Evolutionary conservation across 2,888 invertebrate genomes (phyloP), one percentile per base, ranked within the genome.

Genomic region (Archaeoteleia sp.): DNA sequence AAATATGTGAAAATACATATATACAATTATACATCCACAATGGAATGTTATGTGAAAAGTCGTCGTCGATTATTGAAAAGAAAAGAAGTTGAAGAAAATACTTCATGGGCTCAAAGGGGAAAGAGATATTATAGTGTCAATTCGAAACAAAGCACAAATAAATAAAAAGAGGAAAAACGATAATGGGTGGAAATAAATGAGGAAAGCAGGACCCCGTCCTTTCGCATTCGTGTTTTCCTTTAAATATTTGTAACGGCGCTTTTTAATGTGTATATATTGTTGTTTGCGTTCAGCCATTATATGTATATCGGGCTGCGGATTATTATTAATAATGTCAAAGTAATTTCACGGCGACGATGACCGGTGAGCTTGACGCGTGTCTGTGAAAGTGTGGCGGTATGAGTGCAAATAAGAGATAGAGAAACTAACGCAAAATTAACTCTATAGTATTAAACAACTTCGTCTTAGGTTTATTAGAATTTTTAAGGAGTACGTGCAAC

Each of bases 201-300:
- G 9, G 9, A 17, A 17, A 17, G 15, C 20, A 15, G 10, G n/a
- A 29, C 12, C 40, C 17, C 8, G 14, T 25, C 12, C 35, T 51
- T 57, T 48, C 14, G 57, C 45, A 48, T 37, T 51, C 68, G 55
- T 32, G 45, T 40, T 14, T 43, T 13, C 55, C 51, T 48, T 27
- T 27, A 67, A 55, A 49, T 54, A 70, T 49, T 62, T 66, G 51
- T 70, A 75, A 75, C 68, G 68, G 75, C 71, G 80, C 80, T 80
- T 79, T 78, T 79, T 79, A 76, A 79, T 80, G 79, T 80, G 77
- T 79, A 80, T 80, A 80, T 80, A 80, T 77, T 77, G 78, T 80
- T 78, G 78, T 79, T 80, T 79, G 74, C 74, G 75, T 77, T 76
- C 72, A 72, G 72, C 74, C 76, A 70, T 70, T 63, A 71, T 73